Evolutionary conservation across 1,140 invertebrate genomes (phyloP).

Genomic region (Cotesia glomerata): DNA sequence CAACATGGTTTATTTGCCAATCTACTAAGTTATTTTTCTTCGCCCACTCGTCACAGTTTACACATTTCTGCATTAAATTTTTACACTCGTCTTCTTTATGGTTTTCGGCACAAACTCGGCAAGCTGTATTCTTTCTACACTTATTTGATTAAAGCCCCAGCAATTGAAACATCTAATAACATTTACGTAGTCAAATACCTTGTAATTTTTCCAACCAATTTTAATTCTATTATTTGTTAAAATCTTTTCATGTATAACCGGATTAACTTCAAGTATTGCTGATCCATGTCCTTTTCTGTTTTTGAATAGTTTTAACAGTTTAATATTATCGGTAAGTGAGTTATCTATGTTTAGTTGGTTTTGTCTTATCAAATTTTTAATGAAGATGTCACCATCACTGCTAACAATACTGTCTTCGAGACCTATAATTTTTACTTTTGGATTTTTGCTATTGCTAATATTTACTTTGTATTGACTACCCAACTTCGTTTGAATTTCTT

Average conservation of each 20-base stretch:
- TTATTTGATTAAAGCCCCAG: conserved; percentile 30
- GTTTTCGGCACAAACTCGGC: conserved; percentile 14
- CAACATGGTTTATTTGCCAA: conserved; percentile 5
- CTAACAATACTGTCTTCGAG: not conserved
- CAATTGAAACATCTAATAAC: conserved; percentile 31
- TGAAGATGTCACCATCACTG: not conserved
- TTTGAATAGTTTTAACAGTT: conserved; percentile 7
- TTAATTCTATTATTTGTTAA: conserved; percentile 18
- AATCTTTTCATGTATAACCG: conserved; percentile 10
- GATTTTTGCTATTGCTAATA: not conserved
- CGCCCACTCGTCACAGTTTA: conserved; percentile 17
- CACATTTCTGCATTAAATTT: conserved; percentile 6
- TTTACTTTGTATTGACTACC: not conserved
- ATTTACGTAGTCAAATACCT: conserved; percentile 19
- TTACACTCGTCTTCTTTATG: conserved; percentile 19
- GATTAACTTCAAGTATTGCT: conserved; percentile 19
- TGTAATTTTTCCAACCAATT: conserved; percentile 28
- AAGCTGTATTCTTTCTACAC: conserved; percentile 21
- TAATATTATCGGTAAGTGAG: not conserved
- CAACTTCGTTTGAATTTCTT: not conserved
- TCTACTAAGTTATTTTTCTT: not conserved
- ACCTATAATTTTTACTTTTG: not conserved
- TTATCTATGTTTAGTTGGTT: not conserved
- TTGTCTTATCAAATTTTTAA: not conserved
- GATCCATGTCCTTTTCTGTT: not conserved